Conservation (phyloP, 2,888 invertebrate genomes). For the Stegophylla sp. region DNA sequence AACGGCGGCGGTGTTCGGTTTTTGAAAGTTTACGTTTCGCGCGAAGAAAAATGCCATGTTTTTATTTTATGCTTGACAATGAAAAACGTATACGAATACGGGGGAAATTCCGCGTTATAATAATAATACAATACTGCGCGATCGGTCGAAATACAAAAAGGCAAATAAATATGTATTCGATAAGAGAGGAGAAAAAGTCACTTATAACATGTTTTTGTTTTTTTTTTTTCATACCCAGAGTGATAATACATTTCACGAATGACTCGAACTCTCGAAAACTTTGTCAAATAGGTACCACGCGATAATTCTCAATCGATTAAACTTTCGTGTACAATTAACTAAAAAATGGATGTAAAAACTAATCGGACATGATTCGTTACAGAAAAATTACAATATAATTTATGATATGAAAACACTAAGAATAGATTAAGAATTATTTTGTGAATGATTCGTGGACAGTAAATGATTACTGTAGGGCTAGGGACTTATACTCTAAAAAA, state of each 20-base stretch:
- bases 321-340: no score
- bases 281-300: no score
- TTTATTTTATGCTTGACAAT: slow-evolving; percentile 14
- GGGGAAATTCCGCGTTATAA: background rate
- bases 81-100: slow-evolving; percentile 20
- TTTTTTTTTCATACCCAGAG: no score
- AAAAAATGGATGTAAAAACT: no score
- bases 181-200: background rate
- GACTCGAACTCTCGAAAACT: background rate
- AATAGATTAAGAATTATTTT: no score
- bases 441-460: no score
- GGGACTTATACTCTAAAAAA: no score
- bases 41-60: slow-evolving; percentile 18
- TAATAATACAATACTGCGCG: background rate
- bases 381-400: no score
- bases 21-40: slow-evolving; percentile 25
- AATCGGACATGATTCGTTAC: no score
- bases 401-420: no score
- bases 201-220: background rate
- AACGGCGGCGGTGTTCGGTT: slow-evolving; percentile 4
- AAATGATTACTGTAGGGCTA: no score
- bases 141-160: slow-evolving; percentile 19
- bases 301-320: no score
- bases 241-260: background rate
- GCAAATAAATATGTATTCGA: background rate